Evolutionary conservation across 2,888 invertebrate species (phyloP).

Genomic region (Sphinx pinastri): DNA sequence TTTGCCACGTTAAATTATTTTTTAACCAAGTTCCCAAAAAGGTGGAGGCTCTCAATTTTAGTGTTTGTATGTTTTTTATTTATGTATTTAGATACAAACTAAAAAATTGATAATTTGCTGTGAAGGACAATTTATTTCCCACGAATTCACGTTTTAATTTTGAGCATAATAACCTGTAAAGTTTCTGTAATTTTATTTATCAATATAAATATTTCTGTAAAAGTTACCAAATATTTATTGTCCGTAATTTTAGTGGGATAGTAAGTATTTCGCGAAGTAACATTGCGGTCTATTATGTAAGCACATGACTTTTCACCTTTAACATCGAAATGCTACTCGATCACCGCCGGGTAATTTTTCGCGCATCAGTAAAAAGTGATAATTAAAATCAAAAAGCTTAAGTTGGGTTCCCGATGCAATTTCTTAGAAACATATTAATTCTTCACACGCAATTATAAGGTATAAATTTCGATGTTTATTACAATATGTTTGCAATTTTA

Average conservation of each 20-base stretch:
- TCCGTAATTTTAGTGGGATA: not conserved
- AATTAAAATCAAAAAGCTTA: no score
- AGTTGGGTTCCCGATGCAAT: not conserved
- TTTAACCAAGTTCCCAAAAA: not conserved
- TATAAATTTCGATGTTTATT: conserved; percentile 4
- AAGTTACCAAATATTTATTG: not conserved
- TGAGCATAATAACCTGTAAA: not conserved
- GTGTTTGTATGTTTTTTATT: no score
- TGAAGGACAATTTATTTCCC: no score
- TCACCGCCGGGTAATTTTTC: conserved; percentile 29
- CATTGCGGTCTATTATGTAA: conserved; percentile 33
- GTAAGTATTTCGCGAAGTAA: conserved; percentile 25
- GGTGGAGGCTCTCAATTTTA: no score
- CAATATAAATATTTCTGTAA: not conserved
- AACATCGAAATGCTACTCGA: conserved; percentile 36
- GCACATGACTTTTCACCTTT: conserved; percentile 35
- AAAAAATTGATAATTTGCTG: no score
- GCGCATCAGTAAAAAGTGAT: not conserved
- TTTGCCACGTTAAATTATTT: conserved; percentile 7
- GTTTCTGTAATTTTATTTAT: not conserved
- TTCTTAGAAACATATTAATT: not conserved
- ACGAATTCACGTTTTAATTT: not conserved
- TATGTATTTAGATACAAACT: no score
- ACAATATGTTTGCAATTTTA: conserved; percentile 3
- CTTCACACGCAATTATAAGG: not conserved